Evolutionary conservation across 1,140 invertebrate genomes (phyloP).

Genomic region (Philopotamus ludificatus): DNA sequence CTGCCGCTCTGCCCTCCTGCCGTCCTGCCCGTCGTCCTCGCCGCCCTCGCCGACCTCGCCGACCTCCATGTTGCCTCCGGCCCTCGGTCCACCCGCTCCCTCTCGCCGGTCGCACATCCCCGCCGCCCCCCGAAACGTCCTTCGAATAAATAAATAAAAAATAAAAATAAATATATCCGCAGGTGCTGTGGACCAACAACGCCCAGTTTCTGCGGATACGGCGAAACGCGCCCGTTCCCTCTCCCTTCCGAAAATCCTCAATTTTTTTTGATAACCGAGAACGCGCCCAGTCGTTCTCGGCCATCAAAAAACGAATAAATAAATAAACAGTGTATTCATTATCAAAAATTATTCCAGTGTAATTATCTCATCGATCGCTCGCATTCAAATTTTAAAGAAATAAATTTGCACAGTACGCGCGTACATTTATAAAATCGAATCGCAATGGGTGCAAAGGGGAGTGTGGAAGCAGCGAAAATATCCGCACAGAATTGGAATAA

Average conservation of each 20-base stretch:
- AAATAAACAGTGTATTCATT: not conserved
- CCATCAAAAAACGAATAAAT: not conserved
- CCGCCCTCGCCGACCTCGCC: not conserved
- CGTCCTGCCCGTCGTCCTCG: not conserved
- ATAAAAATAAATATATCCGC: not conserved
- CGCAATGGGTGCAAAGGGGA: slow-evolving; percentile 69
- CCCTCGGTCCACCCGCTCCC: not conserved
- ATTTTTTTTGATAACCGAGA: not conserved
- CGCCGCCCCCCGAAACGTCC: no score
- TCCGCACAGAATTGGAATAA: slow-evolving; percentile 73
- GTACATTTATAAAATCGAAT: slow-evolving; percentile 7
- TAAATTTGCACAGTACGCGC: slow-evolving; percentile 1
- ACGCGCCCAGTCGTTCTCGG: no score
- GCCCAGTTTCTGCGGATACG: slow-evolving; percentile 28
- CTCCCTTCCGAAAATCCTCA: not conserved
- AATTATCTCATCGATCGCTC: not conserved
- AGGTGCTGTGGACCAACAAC: slow-evolving; percentile 22
- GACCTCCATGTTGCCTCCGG: not conserved
- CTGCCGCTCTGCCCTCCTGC: no score
- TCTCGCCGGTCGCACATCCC: not conserved
- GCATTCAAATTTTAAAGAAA: not conserved
- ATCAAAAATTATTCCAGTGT: not conserved
- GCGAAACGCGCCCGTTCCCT: not conserved
- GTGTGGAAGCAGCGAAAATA: slow-evolving; percentile 71
- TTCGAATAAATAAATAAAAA: no score